Evolutionary conservation across 2,888 invertebrate species (phyloP).

Genomic region (Synanthedon andrenaeformis): DNA sequence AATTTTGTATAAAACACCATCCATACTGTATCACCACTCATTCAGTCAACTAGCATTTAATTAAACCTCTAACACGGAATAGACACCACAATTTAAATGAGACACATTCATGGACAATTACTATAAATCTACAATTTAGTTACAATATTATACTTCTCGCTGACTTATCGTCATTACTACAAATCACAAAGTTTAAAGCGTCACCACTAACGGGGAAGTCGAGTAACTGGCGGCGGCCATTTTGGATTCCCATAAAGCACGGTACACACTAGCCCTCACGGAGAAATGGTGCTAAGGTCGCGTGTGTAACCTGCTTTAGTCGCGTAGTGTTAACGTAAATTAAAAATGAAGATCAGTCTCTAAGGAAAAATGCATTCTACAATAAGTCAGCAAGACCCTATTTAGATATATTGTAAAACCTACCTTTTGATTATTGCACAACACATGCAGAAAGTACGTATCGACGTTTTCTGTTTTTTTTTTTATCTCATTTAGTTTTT

Average conservation of each 20-base stretch:
- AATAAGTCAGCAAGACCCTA: constrained; percentile 55
- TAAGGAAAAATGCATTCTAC: constrained; percentile 23
- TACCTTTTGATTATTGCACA: constrained; percentile 62
- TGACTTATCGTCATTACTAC: constrained; percentile 33
- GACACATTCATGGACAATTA: constrained; percentile 67
- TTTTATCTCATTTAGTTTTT: not conserved
- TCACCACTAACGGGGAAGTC: not conserved
- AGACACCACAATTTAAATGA: constrained; percentile 70
- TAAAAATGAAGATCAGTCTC: constrained; percentile 31
- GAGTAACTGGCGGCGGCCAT: too few relatives aligned
- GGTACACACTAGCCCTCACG: too few relatives aligned
- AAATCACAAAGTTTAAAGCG: constrained; percentile 16
- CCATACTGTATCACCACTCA: constrained; percentile 49
- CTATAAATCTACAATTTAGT: constrained; percentile 52
- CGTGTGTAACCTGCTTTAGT: too few relatives aligned
- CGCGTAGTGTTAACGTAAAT: not conserved
- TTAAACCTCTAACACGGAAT: constrained; percentile 62
- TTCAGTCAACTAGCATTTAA: constrained; percentile 62
- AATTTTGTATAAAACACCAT: constrained; percentile 56
- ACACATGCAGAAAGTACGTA: constrained; percentile 64
- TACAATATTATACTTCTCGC: constrained; percentile 46
- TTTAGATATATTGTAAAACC: constrained; percentile 33
- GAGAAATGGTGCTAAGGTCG: too few relatives aligned
- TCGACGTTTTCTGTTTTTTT: constrained; percentile 29
- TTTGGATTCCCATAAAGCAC: too few relatives aligned